phyloP scores from a whole-genome alignment of 2,888 invertebrate genomes.

The Autographa pulchrina region DNA sequence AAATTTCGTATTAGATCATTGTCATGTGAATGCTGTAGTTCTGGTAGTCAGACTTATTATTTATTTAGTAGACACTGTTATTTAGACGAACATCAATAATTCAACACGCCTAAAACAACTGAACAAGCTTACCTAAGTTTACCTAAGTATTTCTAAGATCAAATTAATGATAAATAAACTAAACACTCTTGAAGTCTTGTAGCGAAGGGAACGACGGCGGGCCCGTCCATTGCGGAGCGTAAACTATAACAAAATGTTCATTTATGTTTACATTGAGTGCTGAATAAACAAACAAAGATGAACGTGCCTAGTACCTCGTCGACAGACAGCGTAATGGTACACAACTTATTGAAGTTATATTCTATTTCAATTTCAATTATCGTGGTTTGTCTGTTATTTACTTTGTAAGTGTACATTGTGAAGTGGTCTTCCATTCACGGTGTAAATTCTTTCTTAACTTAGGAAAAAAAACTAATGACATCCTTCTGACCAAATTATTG shows the following conservation, averaged over 20 bases:
- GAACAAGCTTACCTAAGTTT: conserved; percentile 2
- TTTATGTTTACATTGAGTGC: conserved; percentile 8
- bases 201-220: conserved; percentile 1
- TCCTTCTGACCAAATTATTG: too few species aligned
- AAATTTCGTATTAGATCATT: neutral
- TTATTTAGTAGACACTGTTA: conserved; percentile 5
- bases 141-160: neutral
- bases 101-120: neutral
- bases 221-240: conserved; percentile 16
- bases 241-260: conserved; percentile 16
- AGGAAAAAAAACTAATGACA: too few species aligned
- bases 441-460: too few species aligned
- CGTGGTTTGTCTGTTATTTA: neutral
- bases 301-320: conserved; percentile 15
- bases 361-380: conserved; percentile 3
- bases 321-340: conserved; percentile 32
- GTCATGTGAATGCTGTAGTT: neutral
- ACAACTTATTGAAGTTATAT: neutral
- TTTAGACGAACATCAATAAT: conserved; percentile 4
- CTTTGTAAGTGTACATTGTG: too few species aligned
- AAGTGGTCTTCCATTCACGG: too few species aligned
- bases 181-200: conserved; percentile 18
- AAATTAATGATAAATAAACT: conserved; percentile 7
- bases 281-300: conserved; percentile 29
- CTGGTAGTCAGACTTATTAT: neutral